These are phyloP conservation scores for Pterostichus niger DNA, from an alignment of 2,888 invertebrate genomes.

Conservation along the genomic window DNA sequence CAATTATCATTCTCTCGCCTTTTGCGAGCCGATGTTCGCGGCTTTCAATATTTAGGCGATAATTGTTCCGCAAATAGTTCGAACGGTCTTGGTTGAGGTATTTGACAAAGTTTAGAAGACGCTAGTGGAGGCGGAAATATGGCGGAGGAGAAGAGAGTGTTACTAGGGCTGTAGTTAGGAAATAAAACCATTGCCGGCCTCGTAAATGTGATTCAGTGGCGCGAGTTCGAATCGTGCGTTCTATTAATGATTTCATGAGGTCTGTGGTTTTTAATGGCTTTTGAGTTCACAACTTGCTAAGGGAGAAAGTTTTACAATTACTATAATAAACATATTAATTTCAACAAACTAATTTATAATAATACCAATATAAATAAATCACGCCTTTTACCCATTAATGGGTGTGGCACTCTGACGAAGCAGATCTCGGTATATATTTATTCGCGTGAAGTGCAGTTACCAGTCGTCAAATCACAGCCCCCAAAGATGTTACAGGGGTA, in stretches of 20 bases:
- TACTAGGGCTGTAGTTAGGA: neutral
- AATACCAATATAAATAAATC: too few species aligned
- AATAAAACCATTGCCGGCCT: slow-evolving; percentile 29
- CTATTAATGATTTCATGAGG: slow-evolving; percentile 8
- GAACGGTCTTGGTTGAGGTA: slow-evolving; percentile 50
- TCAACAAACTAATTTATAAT: too few species aligned
- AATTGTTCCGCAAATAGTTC: slow-evolving; percentile 75
- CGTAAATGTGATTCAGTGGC: slow-evolving; percentile 27
- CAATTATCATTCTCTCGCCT: slow-evolving; percentile 62
- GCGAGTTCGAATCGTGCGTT: neutral
- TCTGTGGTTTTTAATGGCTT: slow-evolving; percentile 19
- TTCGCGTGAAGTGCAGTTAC: too few species aligned
- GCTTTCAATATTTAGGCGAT: slow-evolving; percentile 50
- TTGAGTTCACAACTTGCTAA: neutral
- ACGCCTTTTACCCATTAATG: too few species aligned
- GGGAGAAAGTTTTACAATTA: neutral
- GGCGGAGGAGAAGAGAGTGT: neutral
- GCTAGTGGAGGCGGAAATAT: neutral
- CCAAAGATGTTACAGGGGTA: too few species aligned
- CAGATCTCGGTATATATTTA: too few species aligned
- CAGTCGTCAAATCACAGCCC: too few species aligned
- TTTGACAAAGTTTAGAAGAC: slow-evolving; percentile 33
- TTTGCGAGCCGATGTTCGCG: slow-evolving; percentile 34
- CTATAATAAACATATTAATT: too few species aligned
- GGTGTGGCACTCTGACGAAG: too few species aligned